phyloP scores from a whole-genome alignment of 2,113 vertebrate species.

The Anser brachyrhynchus region DNA sequence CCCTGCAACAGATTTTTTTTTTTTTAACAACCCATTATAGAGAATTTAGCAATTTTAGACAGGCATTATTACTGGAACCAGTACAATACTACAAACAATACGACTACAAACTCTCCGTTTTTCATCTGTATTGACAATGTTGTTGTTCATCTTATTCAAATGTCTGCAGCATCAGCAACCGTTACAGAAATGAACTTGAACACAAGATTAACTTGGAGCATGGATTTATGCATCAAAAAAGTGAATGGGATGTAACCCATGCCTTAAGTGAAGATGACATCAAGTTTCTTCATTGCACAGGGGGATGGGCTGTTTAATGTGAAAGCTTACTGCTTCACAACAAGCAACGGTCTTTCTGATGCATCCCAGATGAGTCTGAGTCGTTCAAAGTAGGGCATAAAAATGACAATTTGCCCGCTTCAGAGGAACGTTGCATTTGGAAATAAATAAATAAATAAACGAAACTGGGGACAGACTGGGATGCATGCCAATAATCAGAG shows the following conservation, averaged over 20 bases:
- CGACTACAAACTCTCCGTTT: not conserved
- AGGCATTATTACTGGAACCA: not conserved
- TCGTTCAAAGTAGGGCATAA: not conserved
- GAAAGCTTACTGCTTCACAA: not conserved
- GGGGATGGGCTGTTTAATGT: rapidly evolving
- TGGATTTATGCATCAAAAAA: not conserved
- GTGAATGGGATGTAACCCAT: not conserved
- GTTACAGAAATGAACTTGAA: not conserved
- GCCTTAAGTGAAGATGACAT: not conserved
- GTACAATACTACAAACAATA: not conserved
- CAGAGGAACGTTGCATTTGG: not conserved
- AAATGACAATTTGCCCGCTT: not conserved
- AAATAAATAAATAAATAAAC: not conserved
- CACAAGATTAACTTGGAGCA: not conserved
- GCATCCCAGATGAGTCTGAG: not conserved
- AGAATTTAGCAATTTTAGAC: not conserved
- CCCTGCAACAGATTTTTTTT: not conserved
- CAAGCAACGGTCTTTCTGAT: not conserved
- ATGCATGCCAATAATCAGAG: not conserved
- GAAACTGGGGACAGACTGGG: not conserved
- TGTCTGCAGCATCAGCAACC: not conserved
- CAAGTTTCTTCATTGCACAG: not conserved
- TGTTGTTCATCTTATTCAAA: not conserved
- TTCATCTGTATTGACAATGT: not conserved
- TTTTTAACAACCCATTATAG: not conserved